Evolutionary conservation across 1,140 invertebrate genomes (phyloP).

Genomic region (Lethrus apterus): DNA sequence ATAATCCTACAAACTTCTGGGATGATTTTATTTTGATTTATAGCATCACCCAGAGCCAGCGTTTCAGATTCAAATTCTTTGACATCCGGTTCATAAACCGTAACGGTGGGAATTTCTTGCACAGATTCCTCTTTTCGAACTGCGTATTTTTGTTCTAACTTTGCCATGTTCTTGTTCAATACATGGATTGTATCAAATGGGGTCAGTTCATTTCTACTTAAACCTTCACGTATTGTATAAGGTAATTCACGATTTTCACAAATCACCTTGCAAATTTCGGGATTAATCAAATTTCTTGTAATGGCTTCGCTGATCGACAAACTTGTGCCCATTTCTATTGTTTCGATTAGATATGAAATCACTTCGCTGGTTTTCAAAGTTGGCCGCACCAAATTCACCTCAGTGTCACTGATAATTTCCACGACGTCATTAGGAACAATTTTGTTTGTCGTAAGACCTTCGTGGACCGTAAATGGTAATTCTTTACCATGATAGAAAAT

Average conservation of each 20-base stretch:
- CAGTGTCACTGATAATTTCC: constrained; percentile 41
- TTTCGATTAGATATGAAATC: neutral
- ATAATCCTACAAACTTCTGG: constrained; percentile 61
- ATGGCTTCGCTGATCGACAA: constrained; percentile 61
- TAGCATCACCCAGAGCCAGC: constrained; percentile 43
- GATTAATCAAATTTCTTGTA: constrained; percentile 61
- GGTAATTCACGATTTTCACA: constrained; percentile 50
- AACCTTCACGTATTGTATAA: constrained; percentile 53
- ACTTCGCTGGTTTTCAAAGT: constrained; percentile 9
- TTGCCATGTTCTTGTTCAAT: constrained; percentile 47
- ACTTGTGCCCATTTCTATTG: constrained; percentile 2
- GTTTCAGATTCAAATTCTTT: no score
- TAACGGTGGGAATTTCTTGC: no score
- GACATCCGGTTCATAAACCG: no score
- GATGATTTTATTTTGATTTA: constrained; percentile 60
- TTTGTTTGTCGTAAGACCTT: constrained; percentile 54
- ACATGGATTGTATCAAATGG: constrained; percentile 58
- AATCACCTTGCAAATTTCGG: constrained; percentile 59
- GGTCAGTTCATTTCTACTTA: constrained; percentile 57
- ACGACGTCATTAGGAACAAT: constrained; percentile 60
- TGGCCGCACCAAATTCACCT: constrained; percentile 37
- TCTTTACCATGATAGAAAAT: constrained; percentile 52
- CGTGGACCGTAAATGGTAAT: constrained; percentile 52
- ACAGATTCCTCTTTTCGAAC: no score
- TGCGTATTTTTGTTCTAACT: no score